Conservation (phyloP, 2,113 vertebrate species). For the Elachura formosa region DNA sequence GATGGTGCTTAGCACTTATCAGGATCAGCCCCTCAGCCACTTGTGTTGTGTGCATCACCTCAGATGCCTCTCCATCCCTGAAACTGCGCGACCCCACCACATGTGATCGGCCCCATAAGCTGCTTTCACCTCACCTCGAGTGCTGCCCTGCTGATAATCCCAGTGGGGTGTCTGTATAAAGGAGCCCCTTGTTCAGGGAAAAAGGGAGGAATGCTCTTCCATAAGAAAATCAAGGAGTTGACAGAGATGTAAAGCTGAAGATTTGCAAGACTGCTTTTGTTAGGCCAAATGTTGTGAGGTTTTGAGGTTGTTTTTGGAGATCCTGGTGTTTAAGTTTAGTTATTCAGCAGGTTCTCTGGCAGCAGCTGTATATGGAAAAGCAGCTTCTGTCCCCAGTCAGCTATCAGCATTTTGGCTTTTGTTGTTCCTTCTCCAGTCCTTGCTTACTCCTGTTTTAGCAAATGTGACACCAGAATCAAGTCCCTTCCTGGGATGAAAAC, state of each 20-base stretch:
- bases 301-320: not conserved
- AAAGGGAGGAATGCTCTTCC: not conserved
- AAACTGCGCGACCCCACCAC: not conserved
- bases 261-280: not conserved
- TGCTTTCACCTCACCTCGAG: slow-evolving; percentile 38
- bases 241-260: not conserved
- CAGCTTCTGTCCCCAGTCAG: not conserved
- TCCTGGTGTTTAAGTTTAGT: not conserved
- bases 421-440: not conserved
- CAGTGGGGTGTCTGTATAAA: slow-evolving; percentile 16
- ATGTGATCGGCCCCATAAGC: slow-evolving; percentile 24
- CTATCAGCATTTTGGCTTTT: not conserved
- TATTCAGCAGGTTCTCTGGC: not conserved
- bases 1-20: slow-evolving; percentile 13
- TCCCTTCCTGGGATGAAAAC: not conserved
- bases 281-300: not conserved
- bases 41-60: slow-evolving; percentile 21
- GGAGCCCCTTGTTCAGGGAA: not conserved
- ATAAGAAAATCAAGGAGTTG: not conserved
- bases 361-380: not conserved
- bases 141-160: slow-evolving; percentile 9
- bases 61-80: not conserved
- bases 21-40: slow-evolving; percentile 19
- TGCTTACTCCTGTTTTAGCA: not conserved
- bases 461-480: not conserved